A percentile compares a stretch with the other conserved stretches of the same genome.
phyloP scores from a whole-genome alignment of 2,113 vertebrate species.

The Aspidoscelis tigris region DNA sequence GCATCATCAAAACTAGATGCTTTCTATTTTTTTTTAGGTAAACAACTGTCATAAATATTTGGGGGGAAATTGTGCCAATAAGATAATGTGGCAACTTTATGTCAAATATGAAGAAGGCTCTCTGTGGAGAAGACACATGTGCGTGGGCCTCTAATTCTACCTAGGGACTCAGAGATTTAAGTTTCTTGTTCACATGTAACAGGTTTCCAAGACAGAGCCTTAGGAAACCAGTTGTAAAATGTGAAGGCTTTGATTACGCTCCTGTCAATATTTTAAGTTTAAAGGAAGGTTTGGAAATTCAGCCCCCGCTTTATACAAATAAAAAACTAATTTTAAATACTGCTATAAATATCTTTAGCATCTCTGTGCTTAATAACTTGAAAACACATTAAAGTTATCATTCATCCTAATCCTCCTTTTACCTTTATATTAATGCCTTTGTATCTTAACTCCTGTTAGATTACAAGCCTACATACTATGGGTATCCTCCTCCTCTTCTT shows the following conservation, averaged over 20 bases:
- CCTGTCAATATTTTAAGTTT: slow-evolving; percentile 60
- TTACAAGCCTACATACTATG: no score
- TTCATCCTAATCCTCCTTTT: not conserved
- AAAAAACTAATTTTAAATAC: slow-evolving; percentile 33
- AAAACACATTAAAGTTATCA: not conserved
- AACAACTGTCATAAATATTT: slow-evolving; percentile 14
- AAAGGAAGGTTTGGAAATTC: slow-evolving; percentile 46
- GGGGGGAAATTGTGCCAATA: slow-evolving; percentile 19
- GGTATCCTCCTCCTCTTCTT: not conserved
- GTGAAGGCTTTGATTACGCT: slow-evolving; percentile 55
- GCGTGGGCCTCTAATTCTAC: slow-evolving; percentile 34
- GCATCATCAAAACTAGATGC: not conserved
- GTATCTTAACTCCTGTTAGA: not conserved
- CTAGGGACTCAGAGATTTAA: not conserved
- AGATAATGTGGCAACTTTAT: not conserved
- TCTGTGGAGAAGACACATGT: slow-evolving; percentile 30
- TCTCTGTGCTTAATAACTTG: slow-evolving; percentile 1
- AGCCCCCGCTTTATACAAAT: slow-evolving; percentile 45
- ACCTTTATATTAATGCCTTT: not conserved
- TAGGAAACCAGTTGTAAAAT: slow-evolving; percentile 47
- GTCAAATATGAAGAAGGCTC: slow-evolving; percentile 27
- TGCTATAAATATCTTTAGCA: slow-evolving; percentile 3
- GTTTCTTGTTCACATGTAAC: slow-evolving; percentile 61
- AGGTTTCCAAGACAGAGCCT: slow-evolving; percentile 60
- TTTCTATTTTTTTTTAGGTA: not conserved